Percentiles rank a stretch among this genome's conserved stretches.
phyloP scores from a whole-genome alignment of 1,140 invertebrate genomes.

The Trachelipus rathkii region DNA sequence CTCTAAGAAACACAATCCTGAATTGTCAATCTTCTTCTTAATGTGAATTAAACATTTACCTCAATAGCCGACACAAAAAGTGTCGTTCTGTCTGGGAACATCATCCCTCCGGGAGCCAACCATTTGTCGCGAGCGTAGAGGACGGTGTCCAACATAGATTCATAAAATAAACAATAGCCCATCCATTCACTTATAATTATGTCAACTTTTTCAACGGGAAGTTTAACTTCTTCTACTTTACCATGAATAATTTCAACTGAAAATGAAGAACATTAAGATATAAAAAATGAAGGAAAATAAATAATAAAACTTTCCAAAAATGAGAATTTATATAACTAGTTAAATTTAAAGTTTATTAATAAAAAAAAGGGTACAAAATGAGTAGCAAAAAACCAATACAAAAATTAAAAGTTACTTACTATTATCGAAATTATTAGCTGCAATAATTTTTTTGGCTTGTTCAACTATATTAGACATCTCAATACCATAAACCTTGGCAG shows the following conservation, averaged over 20 bases:
- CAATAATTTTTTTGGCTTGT: constrained; percentile 88
- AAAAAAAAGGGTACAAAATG: constrained; percentile 3
- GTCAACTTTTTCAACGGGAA: constrained; percentile 62
- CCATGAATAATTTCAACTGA: constrained; percentile 90
- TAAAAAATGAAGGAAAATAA: too few relatives aligned
- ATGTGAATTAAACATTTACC: constrained; percentile 49
- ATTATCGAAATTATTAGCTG: constrained; percentile 71
- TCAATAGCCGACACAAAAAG: constrained; percentile 71
- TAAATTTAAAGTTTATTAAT: background rate
- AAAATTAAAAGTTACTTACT: constrained; percentile 27
- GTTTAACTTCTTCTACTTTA: constrained; percentile 68
- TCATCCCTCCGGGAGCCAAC: constrained; percentile 73
- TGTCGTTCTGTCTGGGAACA: constrained; percentile 84
- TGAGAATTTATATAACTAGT: background rate
- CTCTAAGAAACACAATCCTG: too few relatives aligned
- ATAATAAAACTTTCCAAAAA: background rate
- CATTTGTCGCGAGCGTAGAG: constrained; percentile 91
- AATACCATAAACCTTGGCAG: constrained; percentile 88
- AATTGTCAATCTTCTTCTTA: too few relatives aligned
- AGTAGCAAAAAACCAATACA: background rate
- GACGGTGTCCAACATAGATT: constrained; percentile 95
- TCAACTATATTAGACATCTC: constrained; percentile 97
- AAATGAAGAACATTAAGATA: background rate
- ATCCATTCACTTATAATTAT: constrained; percentile 99
- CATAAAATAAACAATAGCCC: constrained; percentile 97